Conservation (phyloP, 2,888 invertebrate species). For the Digitonthophagus gazella region DNA sequence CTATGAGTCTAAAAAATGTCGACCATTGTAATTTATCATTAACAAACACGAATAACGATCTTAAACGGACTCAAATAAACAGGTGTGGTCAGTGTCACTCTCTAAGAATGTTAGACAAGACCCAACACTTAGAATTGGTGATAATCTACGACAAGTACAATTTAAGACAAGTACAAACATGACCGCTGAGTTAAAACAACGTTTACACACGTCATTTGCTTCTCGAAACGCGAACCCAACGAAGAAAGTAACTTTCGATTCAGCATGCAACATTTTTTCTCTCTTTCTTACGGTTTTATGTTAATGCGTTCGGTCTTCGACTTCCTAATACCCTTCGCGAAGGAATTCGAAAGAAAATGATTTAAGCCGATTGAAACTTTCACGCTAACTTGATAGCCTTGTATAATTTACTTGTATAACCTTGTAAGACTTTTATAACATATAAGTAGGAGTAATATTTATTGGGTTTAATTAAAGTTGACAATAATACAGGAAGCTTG, state of each 20-base stretch:
- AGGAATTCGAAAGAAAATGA: conserved; percentile 15
- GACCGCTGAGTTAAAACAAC: background rate
- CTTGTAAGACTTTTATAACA: background rate
- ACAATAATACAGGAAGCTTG: no score
- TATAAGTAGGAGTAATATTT: no score
- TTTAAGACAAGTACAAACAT: background rate
- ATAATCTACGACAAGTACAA: no score
- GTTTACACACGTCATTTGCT: background rate
- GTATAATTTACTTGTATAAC: background rate
- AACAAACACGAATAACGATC: no score
- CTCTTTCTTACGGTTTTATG: conserved; percentile 1
- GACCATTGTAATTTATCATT: no score
- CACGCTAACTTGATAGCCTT: conserved; percentile 4
- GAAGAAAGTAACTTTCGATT: conserved; percentile 14
- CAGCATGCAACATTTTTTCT: conserved; percentile 7
- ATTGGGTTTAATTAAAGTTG: no score
- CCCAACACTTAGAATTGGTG: no score
- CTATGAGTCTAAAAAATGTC: no score
- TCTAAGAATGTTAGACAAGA: no score
- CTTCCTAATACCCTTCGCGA: conserved; percentile 4
- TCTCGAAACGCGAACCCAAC: background rate
- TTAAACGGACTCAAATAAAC: no score
- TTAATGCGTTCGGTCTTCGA: background rate
- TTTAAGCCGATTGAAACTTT: conserved; percentile 7
- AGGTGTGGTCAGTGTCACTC: no score